Conservation (phyloP, 1,140 invertebrate genomes). For the Diorhabda elongata region DNA sequence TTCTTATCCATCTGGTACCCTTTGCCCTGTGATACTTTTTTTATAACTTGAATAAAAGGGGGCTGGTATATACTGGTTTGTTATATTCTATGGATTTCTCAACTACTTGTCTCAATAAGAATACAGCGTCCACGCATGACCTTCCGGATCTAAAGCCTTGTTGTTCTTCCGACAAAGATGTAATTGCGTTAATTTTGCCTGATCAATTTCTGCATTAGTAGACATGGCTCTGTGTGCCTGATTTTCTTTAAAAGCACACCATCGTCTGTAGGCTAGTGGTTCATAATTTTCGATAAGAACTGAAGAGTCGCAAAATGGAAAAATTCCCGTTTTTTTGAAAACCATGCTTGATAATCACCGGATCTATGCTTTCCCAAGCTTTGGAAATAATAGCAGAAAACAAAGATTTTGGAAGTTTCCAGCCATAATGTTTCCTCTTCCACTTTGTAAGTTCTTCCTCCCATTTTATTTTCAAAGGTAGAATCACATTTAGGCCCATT, state of each 20-base stretch:
- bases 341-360: constrained; percentile 8
- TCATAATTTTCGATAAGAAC: background rate
- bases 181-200: background rate
- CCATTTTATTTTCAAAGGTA: constrained; percentile 22
- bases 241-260: background rate
- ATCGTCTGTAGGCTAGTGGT: background rate
- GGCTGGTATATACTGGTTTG: background rate
- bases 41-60: background rate
- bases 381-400: constrained; percentile 7
- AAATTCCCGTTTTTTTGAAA: constrained; percentile 4
- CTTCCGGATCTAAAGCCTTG: background rate
- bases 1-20: background rate
- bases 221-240: background rate
- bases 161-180: background rate
- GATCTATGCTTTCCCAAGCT: constrained; percentile 8
- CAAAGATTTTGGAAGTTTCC: constrained; percentile 12
- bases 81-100: background rate
- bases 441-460: constrained; percentile 16
- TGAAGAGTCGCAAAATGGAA: background rate
- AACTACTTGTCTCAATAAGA: background rate
- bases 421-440: constrained; percentile 10
- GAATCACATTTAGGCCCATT: constrained; percentile 37
- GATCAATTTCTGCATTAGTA: background rate
- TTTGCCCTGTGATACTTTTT: background rate
- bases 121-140: background rate